These are phyloP conservation scores for Synaphobranchus kaupii DNA, from an alignment of 2,797 vertebrate species.

Conservation along the genomic window DNA sequence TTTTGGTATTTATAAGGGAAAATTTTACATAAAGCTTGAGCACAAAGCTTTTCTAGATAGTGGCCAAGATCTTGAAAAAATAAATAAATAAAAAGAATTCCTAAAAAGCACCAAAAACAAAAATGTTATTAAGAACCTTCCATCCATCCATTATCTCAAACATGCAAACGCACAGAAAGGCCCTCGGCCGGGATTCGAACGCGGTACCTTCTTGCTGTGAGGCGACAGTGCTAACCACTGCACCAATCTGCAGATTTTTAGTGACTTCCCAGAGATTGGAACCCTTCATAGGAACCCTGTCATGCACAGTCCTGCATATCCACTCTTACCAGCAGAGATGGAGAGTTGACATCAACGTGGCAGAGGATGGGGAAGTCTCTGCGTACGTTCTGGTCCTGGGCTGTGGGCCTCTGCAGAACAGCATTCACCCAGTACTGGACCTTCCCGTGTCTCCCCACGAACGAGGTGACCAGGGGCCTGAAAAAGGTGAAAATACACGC, in stretches of 20 bases:
- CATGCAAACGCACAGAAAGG: no score
- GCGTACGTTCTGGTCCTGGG: conserved; percentile 64
- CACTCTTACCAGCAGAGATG: conserved; percentile 72
- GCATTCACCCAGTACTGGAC: conserved; percentile 76
- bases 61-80: neutral
- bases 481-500: conserved; percentile 19
- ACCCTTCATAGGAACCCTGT: no score
- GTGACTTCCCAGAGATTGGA: neutral
- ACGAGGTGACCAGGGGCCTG: conserved; percentile 79
- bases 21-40: no score
- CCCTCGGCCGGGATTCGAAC: no score
- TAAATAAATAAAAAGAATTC: no score
- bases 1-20: no score
- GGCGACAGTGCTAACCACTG: no score
- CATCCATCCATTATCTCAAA: no score
- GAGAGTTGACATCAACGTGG: conserved; percentile 77
- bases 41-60: neutral
- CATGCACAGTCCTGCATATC: neutral
- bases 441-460: conserved; percentile 76
- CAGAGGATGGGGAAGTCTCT: conserved; percentile 75
- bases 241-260: no score
- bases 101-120: neutral
- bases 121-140: neutral
- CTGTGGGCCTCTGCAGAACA: conserved; percentile 66
- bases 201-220: no score